These are phyloP conservation scores for Eremobia ochroleuca DNA, from an alignment of 2,888 invertebrate species.

Conservation along the genomic window DNA sequence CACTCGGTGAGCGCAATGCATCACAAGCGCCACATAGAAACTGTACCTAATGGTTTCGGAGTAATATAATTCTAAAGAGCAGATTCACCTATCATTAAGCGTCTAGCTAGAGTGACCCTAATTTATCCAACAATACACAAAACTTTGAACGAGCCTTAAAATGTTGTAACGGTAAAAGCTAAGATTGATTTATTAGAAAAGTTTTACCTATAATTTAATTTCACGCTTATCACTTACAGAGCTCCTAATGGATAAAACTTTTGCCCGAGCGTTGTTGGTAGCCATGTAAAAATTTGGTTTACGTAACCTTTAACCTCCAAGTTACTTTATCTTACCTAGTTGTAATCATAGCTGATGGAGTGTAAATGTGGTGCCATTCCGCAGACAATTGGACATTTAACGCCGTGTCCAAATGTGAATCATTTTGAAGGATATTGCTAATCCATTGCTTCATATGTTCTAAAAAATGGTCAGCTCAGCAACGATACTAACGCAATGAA, in stretches of 20 bases:
- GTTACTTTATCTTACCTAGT: not conserved
- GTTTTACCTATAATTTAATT: conserved; percentile 15
- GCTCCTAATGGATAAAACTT: conserved; percentile 10
- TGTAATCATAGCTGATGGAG: not conserved
- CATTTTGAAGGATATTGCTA: no score
- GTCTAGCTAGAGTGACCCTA: no score
- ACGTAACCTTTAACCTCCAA: not conserved
- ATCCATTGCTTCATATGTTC: no score
- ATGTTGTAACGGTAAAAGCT: not conserved
- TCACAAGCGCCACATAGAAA: no score
- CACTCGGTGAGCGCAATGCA: no score
- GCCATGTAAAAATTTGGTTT: not conserved
- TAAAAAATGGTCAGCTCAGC: no score
- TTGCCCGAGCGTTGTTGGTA: not conserved
- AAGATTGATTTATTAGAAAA: conserved; percentile 11
- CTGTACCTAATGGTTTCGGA: no score
- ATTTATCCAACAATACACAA: no score
- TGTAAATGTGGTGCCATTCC: not conserved
- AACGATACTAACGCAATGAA: no score
- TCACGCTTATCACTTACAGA: not conserved
- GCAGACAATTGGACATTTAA: not conserved
- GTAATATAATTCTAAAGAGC: no score
- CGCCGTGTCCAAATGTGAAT: not conserved
- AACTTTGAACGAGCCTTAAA: not conserved
- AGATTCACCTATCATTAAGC: no score